Base-by-base conservation (phyloP, 92 coral and sea anemone species). In the Palythoa grandiflora region DNA sequence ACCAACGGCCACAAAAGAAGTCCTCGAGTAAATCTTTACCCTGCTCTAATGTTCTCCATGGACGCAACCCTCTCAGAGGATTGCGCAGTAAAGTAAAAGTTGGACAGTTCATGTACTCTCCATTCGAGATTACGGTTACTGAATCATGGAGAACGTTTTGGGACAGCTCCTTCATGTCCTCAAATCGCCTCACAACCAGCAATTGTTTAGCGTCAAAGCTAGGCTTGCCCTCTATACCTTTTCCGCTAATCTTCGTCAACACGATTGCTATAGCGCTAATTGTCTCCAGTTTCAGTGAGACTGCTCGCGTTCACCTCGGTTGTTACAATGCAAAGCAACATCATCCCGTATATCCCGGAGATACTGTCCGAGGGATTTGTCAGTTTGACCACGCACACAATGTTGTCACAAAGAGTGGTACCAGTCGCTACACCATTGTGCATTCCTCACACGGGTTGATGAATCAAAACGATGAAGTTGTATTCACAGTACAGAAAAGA, bases 121-220 rank as follows among this genome's bases (percentile, higher is more conserved):
- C 84, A 6, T 66, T 75, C 14, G 84, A 87, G 54, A 12, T 87
- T 14, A 87, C 89, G 8, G 47, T 87, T 38, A 87, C 87, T 3
- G 89, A 87, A 53, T 75, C 89, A 15, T 87, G 89, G 89, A 87
- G 21, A 57, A 60, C 89, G 6, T 76, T 77, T 28, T 87, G 89
- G 89, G 84, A 87, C 40, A 65, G 74, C 20, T 60, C 89, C 35
- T 87, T 87, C 19, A 39, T 77, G 61, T 76, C 75, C 3, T 20
- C 77, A 17, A 63, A 78, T 63, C 90, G 78, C 20, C 66, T 87
- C 36, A 38, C 20, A 44, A 87, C 85, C n/a, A 87, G 90, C 37
- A 53, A 28, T 61, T 87, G 20, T 38, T 87, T 77, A 35, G 87
- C 90, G 6, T 77, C 66, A 6, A 77, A 48, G 86, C 37, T 78